Evolutionary conservation across 2,113 vertebrate genomes (phyloP).

Genomic region (Triplophysa rosa): DNA sequence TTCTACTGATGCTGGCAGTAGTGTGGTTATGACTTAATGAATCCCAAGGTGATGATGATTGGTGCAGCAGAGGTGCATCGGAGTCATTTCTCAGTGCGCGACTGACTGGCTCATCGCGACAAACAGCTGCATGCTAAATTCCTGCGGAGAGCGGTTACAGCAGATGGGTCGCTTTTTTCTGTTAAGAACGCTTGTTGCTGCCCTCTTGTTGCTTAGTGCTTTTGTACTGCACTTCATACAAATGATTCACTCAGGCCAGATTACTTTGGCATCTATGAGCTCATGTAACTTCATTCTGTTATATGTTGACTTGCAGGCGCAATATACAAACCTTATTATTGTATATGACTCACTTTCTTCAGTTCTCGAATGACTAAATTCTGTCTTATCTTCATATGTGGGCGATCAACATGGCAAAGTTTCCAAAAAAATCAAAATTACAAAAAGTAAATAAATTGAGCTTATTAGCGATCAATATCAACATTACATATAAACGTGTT

Average conservation of each 20-base stretch:
- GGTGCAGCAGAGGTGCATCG: background rate
- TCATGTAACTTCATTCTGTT: background rate
- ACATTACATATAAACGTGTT: too few species aligned
- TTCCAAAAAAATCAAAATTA: too few species aligned
- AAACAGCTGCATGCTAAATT: constrained; percentile 41
- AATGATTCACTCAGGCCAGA: constrained; percentile 3
- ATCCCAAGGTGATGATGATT: background rate
- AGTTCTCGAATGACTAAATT: too few species aligned
- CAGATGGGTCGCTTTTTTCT: constrained; percentile 39
- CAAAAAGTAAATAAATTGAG: too few species aligned
- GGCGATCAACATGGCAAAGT: too few species aligned
- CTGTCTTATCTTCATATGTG: too few species aligned
- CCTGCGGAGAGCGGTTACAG: constrained; percentile 25
- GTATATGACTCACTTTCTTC: too few species aligned
- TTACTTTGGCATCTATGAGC: background rate
- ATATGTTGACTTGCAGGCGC: background rate
- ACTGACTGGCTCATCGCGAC: constrained; percentile 24
- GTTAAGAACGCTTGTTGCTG: constrained; percentile 14
- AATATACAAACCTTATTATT: background rate
- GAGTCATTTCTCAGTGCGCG: constrained; percentile 29
- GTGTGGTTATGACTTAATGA: background rate
- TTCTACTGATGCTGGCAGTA: background rate
- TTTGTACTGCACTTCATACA: background rate
- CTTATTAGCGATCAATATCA: too few species aligned
- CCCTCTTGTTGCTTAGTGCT: background rate